A percentile compares a stretch with the other conserved stretches of the same genome.
Conservation (phyloP, 2,797 vertebrate genomes). For the Syndactyla subalaris region DNA sequence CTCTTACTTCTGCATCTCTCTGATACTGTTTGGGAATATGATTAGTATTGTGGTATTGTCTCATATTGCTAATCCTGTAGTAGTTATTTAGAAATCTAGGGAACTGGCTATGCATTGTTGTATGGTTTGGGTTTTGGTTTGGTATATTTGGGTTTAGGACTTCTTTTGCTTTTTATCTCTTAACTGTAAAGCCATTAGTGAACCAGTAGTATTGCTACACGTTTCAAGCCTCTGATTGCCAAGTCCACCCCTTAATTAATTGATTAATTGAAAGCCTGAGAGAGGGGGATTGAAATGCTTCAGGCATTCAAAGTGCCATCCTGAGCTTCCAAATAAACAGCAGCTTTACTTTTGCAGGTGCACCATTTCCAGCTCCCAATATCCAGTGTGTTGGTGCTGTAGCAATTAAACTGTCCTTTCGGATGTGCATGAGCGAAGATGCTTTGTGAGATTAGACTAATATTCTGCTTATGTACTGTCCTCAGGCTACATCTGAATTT, state of each 20-base stretch:
- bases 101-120: neutral
- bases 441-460: neutral
- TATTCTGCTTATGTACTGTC: neutral
- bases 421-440: neutral
- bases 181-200: neutral
- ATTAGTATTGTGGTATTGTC: neutral
- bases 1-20: neutral
- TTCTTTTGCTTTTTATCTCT: neutral
- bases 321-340: neutral
- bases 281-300: neutral
- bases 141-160: neutral
- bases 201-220: neutral
- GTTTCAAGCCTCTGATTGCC: neutral
- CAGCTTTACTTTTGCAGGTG: slow-evolving; percentile 3
- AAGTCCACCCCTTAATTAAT: neutral
- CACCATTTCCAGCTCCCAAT: neutral
- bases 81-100: neutral
- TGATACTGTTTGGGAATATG: neutral
- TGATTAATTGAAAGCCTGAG: neutral
- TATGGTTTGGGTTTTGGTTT: neutral
- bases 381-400: neutral
- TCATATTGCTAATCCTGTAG: neutral
- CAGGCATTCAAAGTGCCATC: neutral
- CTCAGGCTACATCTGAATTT: slow-evolving; percentile 4
- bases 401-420: slow-evolving; percentile 4